A percentile compares a stretch with the other conserved stretches of the same genome.
phyloP scores from a whole-genome alignment of 2,797 vertebrate genomes.

The Pempheris klunzingeri region DNA sequence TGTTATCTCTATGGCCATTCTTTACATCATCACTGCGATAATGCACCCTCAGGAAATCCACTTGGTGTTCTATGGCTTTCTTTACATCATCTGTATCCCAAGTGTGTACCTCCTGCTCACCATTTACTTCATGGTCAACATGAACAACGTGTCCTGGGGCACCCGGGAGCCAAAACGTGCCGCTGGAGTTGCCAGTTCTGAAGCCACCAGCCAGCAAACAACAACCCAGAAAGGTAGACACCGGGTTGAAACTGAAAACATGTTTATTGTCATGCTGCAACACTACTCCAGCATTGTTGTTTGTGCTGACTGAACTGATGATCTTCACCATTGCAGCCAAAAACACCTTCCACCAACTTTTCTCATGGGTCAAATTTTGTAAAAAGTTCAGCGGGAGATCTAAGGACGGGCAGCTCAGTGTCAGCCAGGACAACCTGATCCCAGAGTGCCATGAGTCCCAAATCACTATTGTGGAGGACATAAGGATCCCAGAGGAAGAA shows the following conservation, averaged over 20 bases:
- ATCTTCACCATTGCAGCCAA: constrained; percentile 44
- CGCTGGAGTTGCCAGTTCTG: not conserved
- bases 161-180: constrained; percentile 73
- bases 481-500: not conserved
- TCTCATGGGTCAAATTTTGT: constrained; percentile 40
- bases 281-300: not conserved
- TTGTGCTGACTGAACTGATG: not conserved
- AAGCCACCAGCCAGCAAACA: not conserved
- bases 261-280: not conserved
- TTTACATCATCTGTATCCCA: constrained; percentile 80
- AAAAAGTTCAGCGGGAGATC: not conserved
- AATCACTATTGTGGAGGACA: constrained; percentile 58
- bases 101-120: constrained; percentile 79
- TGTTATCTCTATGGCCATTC: constrained; percentile 55
- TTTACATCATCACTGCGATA: constrained; percentile 70
- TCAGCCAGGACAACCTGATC: not conserved
- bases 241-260: not conserved
- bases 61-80: constrained; percentile 71
- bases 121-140: constrained; percentile 82
- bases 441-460: constrained; percentile 21
- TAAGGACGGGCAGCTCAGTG: fast-evolving
- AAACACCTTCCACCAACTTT: not conserved
- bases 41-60: constrained; percentile 81
- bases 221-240: constrained; percentile 47
- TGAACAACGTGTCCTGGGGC: constrained; percentile 84